Base-by-base conservation (phyloP, 1,140 invertebrate species). In the Heliconius hewitsoni region DNA sequence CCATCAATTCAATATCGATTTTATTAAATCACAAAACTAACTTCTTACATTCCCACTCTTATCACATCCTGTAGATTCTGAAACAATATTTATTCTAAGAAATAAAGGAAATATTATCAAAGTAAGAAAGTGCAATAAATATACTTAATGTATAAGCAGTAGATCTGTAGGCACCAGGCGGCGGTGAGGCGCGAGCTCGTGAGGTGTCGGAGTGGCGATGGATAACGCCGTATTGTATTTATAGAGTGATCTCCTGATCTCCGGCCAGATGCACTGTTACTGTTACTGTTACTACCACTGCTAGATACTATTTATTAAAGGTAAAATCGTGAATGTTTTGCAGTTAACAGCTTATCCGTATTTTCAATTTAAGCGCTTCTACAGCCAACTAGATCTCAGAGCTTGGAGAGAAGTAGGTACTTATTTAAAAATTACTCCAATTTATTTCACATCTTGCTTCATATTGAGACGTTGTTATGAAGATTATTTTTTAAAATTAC, bases 211-310 rank as follows among this genome's bases (percentile, higher is more conserved):
- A 18, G 60, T 16, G 13, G 60, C 60, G 60, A 66, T 66, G 60
- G 60, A 66, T 66, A 66, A 66, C 60, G 27, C 60, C 23, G 60
- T 30, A 27, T 66, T 66, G 60, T 66, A 66, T 66, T 66, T 66
- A 66, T 66, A 66, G 60, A 66, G 23, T 66, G 60, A 66, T 66
- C 60, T 66, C 60, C 60, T 66, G 60, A 66, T 66, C 60, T 66
- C 60, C 27, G 23, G 60, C 27, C 60, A 66, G 60, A 66, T 66
- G 60, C 60, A 66, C 60, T 30, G 23, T 66, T 27, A 66, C 60
- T 3, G 55, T 57, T 37, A 37, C 34, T 37, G 34, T 37, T 37
- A 19, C 50, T 52, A 52, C 16, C 50, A 52, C 50, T 19, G 11
- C 23, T 66, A 66, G 23, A 16, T 66, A 6, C 60, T 30, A 66